phyloP scores from a whole-genome alignment of 2,113 vertebrate species.

The Echinops telfairi region DNA sequence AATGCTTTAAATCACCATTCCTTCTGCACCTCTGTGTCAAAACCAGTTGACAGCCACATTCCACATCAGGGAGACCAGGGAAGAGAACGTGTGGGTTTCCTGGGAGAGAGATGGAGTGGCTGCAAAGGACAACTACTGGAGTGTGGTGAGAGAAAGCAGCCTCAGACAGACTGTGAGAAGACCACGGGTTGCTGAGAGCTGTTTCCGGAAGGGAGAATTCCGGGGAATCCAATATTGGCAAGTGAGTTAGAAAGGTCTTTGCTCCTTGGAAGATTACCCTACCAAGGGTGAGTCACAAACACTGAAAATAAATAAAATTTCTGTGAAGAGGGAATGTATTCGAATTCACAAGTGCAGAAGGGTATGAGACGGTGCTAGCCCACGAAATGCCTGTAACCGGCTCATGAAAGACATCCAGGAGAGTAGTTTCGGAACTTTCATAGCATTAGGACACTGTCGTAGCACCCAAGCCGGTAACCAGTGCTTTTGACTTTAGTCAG shows the following conservation, averaged over 20 bases:
- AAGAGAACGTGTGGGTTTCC: background rate
- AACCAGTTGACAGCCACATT: background rate
- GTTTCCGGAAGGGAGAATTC: background rate
- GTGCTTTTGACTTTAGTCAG: background rate
- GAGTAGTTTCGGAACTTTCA: background rate
- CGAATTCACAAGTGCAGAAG: constrained; percentile 14
- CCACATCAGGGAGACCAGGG: background rate
- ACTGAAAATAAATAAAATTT: background rate
- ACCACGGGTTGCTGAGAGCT: background rate
- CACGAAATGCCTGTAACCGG: background rate
- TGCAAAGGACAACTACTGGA: background rate
- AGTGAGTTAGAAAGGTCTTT: background rate
- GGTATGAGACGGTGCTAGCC: background rate
- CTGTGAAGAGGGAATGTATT: background rate
- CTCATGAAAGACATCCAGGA: background rate
- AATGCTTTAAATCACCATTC: background rate
- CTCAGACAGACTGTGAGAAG: background rate
- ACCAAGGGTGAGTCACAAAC: too few relatives aligned
- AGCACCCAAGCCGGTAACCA: background rate
- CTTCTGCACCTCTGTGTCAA: background rate
- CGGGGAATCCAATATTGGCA: background rate
- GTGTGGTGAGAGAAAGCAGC: background rate
- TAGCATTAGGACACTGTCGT: background rate
- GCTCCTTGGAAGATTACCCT: background rate
- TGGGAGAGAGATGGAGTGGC: background rate